Conservation (phyloP, 2,888 invertebrate genomes). For the Eudemis profundana region DNA sequence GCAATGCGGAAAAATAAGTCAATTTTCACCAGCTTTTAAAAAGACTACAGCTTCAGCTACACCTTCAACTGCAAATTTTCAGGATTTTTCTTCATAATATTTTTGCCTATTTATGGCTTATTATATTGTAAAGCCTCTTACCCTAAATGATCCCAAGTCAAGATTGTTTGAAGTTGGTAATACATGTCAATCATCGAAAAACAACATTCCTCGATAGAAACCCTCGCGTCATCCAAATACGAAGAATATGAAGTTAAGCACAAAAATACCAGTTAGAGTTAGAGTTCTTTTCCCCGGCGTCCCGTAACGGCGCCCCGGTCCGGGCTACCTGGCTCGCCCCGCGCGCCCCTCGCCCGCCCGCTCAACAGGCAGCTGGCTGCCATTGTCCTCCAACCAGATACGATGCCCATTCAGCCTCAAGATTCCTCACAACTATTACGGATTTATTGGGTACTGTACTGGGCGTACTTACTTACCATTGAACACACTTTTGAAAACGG, state of each 20-base stretch:
- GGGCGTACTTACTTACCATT: too few relatives aligned
- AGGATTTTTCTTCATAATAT: too few relatives aligned
- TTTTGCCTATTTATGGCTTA: too few relatives aligned
- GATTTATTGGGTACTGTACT: slow-evolving; percentile 6
- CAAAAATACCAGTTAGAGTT: not conserved
- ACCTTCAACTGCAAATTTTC: too few relatives aligned
- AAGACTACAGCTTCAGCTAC: too few relatives aligned
- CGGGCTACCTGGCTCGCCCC: slow-evolving; percentile 20
- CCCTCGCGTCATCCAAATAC: too few relatives aligned
- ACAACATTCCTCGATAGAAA: not conserved
- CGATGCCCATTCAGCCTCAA: slow-evolving; percentile 5
- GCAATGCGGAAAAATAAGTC: slow-evolving; percentile 14
- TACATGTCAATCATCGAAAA: too few relatives aligned
- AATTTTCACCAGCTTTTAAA: not conserved
- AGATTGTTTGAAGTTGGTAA: too few relatives aligned
- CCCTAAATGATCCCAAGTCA: too few relatives aligned
- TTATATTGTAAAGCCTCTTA: too few relatives aligned
- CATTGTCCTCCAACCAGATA: slow-evolving; percentile 10
- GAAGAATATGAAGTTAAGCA: too few relatives aligned
- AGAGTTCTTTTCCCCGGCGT: slow-evolving; percentile 7
- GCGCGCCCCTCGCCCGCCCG: not conserved
- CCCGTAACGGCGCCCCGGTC: slow-evolving; percentile 16
- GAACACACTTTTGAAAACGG: too few relatives aligned
- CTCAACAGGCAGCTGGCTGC: slow-evolving; percentile 39
- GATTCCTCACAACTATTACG: slow-evolving; percentile 8